Conservation (phyloP, 2,113 vertebrate species). For the Onychostruthus taczanowskii region DNA sequence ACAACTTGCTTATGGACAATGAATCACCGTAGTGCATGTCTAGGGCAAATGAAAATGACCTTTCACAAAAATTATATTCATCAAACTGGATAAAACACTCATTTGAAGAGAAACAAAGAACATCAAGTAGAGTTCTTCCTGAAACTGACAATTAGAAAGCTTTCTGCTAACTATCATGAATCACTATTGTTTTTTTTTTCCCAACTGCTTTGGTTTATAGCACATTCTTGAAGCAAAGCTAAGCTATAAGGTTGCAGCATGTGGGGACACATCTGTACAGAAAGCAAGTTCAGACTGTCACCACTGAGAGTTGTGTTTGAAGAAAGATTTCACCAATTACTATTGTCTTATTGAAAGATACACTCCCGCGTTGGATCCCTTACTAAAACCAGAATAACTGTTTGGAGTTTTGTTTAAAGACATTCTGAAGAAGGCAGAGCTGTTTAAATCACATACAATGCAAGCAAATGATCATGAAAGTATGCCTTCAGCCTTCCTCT, state of each 20-base stretch:
- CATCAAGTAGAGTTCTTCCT: neutral
- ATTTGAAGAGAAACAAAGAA: neutral
- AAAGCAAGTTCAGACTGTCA: neutral
- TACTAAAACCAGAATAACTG: neutral
- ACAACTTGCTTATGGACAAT: conserved; percentile 34
- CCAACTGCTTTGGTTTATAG: neutral
- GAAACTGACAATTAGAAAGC: neutral
- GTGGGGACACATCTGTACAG: neutral
- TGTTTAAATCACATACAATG: neutral
- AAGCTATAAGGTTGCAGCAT: neutral
- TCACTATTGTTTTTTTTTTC: neutral
- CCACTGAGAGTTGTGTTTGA: neutral
- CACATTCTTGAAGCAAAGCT: neutral
- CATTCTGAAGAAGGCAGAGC: neutral
- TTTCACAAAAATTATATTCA: conserved; percentile 31
- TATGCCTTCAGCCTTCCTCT: neutral
- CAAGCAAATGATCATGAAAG: neutral
- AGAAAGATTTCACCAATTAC: neutral
- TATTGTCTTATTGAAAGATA: neutral
- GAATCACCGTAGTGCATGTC: neutral
- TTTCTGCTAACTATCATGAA: neutral
- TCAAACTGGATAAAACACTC: neutral
- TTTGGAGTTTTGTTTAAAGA: neutral
- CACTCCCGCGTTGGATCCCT: neutral
- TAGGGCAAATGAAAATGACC: conserved; percentile 61